A percentile compares a stretch with the other conserved stretches of the same genome.
Conservation (phyloP, 2,113 vertebrate species). For the Poeciliopsis turrubarensis region DNA sequence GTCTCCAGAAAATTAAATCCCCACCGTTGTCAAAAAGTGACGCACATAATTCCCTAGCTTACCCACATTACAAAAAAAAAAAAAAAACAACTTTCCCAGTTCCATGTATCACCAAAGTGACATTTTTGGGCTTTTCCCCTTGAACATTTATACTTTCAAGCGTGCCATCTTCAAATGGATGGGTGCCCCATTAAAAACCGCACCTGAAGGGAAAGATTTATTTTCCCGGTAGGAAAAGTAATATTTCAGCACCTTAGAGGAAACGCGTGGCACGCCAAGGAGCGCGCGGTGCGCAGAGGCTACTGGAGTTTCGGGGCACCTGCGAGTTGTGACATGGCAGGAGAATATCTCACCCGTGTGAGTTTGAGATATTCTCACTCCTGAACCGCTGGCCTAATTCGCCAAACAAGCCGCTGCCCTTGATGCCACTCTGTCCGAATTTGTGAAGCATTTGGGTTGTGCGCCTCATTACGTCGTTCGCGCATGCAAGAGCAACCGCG, state of each 20-base stretch:
- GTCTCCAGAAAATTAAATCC: background rate
- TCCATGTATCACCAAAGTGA: constrained; percentile 3
- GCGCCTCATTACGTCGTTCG: background rate
- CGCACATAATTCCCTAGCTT: background rate
- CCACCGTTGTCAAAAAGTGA: background rate
- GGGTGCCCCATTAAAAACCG: constrained; percentile 1
- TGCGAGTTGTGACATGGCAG: constrained; percentile 9
- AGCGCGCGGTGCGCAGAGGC: background rate
- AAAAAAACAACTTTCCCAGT: constrained; percentile 1
- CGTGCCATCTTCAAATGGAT: background rate
- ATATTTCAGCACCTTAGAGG: background rate
- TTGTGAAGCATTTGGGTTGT: too few relatives aligned
- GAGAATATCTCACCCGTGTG: constrained; percentile 5
- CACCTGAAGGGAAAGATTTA: constrained; percentile 1
- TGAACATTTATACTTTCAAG: background rate
- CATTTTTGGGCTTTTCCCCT: constrained; percentile 4
- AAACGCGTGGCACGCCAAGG: background rate
- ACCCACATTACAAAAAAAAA: background rate
- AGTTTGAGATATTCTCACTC: constrained; percentile 27
- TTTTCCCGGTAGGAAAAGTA: constrained; percentile 12
- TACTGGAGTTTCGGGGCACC: background rate
- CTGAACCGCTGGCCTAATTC: background rate
- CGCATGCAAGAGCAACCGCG: background rate
- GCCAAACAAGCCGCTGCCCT: background rate
- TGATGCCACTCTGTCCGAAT: background rate